A percentile compares a stretch with the other conserved stretches of the same genome.
These are phyloP conservation scores for Hepsetus odoe DNA, from an alignment of 2,113 vertebrate genomes.

Conservation along the genomic window DNA sequence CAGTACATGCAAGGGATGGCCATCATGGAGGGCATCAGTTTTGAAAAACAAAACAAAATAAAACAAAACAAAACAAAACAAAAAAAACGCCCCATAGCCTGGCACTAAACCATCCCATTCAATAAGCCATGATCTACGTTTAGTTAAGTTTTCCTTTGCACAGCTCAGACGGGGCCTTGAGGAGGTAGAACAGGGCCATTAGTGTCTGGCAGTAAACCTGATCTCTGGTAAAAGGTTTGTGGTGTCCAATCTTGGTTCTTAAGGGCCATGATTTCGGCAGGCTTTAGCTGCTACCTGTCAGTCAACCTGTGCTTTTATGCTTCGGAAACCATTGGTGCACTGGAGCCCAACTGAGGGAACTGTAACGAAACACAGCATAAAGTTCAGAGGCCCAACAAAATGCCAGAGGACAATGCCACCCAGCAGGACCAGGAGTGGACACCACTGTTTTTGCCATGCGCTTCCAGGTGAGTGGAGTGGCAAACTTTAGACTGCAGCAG, in stretches of 20 bases:
- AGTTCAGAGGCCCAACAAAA: constrained; percentile 52
- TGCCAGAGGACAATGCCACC: constrained; percentile 52
- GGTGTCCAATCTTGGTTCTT: constrained; percentile 59
- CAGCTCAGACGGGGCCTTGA: constrained; percentile 44
- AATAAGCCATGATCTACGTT: constrained; percentile 46
- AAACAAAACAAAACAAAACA: not conserved
- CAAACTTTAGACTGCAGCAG: constrained; percentile 36
- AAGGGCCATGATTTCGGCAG: constrained; percentile 46
- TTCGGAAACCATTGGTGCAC: constrained; percentile 46
- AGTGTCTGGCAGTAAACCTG: constrained; percentile 36
- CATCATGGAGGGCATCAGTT: constrained; percentile 37
- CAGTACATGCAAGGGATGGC: constrained; percentile 43
- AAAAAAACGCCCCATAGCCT: constrained; percentile 32
- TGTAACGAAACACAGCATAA: constrained; percentile 48
- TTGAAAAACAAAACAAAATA: constrained; percentile 34
- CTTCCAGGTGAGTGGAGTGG: constrained; percentile 54
- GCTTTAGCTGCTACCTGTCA: constrained; percentile 53
- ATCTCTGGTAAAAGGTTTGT: constrained; percentile 50
- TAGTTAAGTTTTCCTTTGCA: constrained; percentile 45
- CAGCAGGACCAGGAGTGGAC: constrained; percentile 60
- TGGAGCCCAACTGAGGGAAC: constrained; percentile 45
- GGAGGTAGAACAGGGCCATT: constrained; percentile 38
- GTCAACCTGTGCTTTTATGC: constrained; percentile 45
- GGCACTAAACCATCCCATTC: constrained; percentile 48
- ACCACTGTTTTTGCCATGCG: constrained; percentile 56